Evolutionary conservation across 2,113 vertebrate species (phyloP), one percentile per base, ranked within the genome.

Genomic region (Megalops atlanticus): DNA sequence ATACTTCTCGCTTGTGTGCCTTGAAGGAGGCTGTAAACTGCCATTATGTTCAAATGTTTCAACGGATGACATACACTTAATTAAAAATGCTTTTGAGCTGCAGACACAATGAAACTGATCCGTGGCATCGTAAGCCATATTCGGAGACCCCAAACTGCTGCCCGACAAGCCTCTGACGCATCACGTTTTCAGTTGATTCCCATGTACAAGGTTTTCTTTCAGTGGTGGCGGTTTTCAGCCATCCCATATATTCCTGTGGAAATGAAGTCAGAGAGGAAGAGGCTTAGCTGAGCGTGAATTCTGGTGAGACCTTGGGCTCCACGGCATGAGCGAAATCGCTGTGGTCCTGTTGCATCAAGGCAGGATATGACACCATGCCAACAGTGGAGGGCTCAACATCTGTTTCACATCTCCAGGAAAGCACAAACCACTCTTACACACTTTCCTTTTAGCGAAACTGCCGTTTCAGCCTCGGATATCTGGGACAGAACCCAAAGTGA

Each of bases 371-470:
- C 77, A 79, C 38, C 72, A 79, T 10, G 74, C 84, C 82, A 87
- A 84, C 54, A 74, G 88, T 77, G 86, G 36, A 89, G 54, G 80
- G 80, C 80, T 80, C 76, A 83, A 88, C 90, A 92, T 91, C 91
- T 92, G 91, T 85, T 86, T 87, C 83, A 68, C 75, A 85, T 89
- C 86, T 84, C 82, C 83, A 84, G 76, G 74, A 80, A 74, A 75
- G 47, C 40, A 52, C 80, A 76, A 74, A 82, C 40, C 78, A 49
- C 38, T 43, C 78, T 77, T 40, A n/a, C 72, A 72, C 45, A 77
- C 74, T 85, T 78, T 43, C 41, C 74, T 52, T 49, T 41, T 6
- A 38, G 69, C 64, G 58, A 2, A 3, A 18, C 52, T 15, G 3
- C 38, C 77, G 82, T 82, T 81, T 58, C 75, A 10, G 74, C 73